Conservation (phyloP, 2,797 vertebrate species). For the Alosa sapidissima region DNA sequence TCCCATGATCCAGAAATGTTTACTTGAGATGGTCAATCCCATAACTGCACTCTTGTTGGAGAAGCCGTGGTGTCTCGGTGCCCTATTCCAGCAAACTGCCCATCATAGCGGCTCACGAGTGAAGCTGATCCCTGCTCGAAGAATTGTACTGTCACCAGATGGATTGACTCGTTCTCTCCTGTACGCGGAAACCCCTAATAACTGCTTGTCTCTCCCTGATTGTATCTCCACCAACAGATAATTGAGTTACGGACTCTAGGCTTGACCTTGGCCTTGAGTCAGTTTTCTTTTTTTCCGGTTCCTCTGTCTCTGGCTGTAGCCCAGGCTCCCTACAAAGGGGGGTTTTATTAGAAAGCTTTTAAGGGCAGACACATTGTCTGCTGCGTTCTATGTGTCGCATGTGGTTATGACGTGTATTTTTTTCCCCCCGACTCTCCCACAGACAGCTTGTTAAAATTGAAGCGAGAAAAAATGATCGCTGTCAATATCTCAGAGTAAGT, state of each 20-base stretch:
- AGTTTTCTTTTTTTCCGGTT: slow-evolving; percentile 9
- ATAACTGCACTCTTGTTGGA: background rate
- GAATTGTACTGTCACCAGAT: slow-evolving; percentile 59
- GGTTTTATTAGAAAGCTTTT: slow-evolving; percentile 12
- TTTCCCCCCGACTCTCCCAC: background rate
- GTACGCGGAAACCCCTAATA: slow-evolving; percentile 52
- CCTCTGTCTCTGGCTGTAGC: background rate
- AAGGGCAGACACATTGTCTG: slow-evolving; percentile 9
- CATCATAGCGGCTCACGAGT: slow-evolving; percentile 45
- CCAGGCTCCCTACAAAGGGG: background rate
- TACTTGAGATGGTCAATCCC: background rate
- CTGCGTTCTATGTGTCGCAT: background rate
- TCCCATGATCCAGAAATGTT: background rate
- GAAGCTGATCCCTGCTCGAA: slow-evolving; percentile 47
- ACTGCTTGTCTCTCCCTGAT: slow-evolving; percentile 56
- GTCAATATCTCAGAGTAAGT: slow-evolving; percentile 13
- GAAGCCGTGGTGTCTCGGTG: slow-evolving; percentile 11
- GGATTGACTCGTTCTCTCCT: slow-evolving; percentile 57
- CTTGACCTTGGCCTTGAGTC: slow-evolving; percentile 57
- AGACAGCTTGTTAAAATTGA: slow-evolving; percentile 16
- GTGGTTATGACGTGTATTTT: background rate
- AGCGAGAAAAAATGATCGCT: slow-evolving; percentile 14
- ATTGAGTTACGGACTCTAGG: slow-evolving; percentile 54
- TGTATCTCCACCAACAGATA: slow-evolving; percentile 58
- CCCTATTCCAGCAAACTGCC: slow-evolving; percentile 41